Percentiles rank a stretch among this genome's conserved stretches.
These are phyloP conservation scores for Lophotis ruficrista DNA, from an alignment of 2,113 vertebrate species.

Conservation along the genomic window DNA sequence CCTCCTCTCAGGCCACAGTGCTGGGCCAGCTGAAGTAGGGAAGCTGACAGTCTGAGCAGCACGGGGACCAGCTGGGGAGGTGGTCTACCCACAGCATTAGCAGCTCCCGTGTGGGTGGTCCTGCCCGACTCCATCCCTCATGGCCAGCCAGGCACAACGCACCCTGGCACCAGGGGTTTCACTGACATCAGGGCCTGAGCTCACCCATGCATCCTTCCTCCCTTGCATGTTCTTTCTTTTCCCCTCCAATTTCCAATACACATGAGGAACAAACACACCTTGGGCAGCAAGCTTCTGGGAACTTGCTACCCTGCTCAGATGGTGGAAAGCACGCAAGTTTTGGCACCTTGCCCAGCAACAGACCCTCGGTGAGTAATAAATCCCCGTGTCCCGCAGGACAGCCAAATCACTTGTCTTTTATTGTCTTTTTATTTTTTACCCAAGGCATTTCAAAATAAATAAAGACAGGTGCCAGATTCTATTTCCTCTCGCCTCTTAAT, in stretches of 20 bases:
- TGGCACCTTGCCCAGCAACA: background rate
- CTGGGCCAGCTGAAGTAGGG: background rate
- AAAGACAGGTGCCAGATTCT: background rate
- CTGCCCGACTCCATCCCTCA: background rate
- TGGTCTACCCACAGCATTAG: background rate
- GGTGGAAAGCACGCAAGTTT: background rate
- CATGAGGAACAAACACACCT: background rate
- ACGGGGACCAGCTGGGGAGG: background rate
- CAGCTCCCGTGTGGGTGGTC: background rate
- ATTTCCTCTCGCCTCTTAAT: background rate
- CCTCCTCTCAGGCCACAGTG: background rate
- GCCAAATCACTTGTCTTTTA: background rate
- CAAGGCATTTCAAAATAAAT: conserved; percentile 2
- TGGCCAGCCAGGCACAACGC: background rate
- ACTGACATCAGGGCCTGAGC: background rate
- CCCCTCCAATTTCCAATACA: background rate
- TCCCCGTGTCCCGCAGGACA: background rate
- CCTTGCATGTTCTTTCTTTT: background rate
- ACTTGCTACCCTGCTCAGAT: background rate
- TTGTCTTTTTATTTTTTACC: background rate
- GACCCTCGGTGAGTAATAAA: background rate
- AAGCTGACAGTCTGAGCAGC: background rate
- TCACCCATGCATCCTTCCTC: background rate
- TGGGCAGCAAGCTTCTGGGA: background rate
- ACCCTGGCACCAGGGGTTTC: background rate